Evolutionary conservation across 2,888 invertebrate genomes (phyloP).

Genomic region (Drosophila mayaguana): DNA sequence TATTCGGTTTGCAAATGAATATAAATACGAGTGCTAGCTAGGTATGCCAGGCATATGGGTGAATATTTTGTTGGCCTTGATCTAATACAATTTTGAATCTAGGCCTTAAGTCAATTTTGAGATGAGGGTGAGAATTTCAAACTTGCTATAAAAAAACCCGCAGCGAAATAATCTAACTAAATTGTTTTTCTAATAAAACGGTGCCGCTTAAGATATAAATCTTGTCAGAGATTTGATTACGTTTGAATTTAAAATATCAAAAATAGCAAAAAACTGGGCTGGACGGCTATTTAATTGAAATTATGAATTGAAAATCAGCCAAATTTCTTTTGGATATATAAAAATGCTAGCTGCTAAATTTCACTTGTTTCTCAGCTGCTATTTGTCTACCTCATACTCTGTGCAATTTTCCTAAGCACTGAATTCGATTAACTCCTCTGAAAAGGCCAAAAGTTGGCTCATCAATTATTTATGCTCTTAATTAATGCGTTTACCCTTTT

Average conservation of each 20-base stretch:
- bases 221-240: background rate
- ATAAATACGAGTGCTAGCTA: background rate
- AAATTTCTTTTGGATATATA: background rate
- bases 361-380: background rate
- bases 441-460: background rate
- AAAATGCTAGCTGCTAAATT: background rate
- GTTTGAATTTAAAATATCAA: background rate
- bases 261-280: background rate
- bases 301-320: background rate
- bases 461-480: constrained; percentile 19
- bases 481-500: constrained; percentile 23
- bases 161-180: background rate
- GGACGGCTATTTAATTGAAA: background rate
- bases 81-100: background rate
- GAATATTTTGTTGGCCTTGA: background rate
- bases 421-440: constrained; percentile 6
- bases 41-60: background rate
- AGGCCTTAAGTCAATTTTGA: background rate
- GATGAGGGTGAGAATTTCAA: background rate
- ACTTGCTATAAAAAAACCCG: background rate
- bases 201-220: background rate
- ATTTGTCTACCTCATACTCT: background rate
- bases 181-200: background rate
- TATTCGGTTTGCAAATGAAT: constrained; percentile 23
- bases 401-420: constrained; percentile 2